Percentiles rank a stretch among this genome's conserved stretches.
These are phyloP conservation scores for Ditylenchus dipsaci DNA, from an alignment of 1,140 invertebrate species.

Conservation along the genomic window DNA sequence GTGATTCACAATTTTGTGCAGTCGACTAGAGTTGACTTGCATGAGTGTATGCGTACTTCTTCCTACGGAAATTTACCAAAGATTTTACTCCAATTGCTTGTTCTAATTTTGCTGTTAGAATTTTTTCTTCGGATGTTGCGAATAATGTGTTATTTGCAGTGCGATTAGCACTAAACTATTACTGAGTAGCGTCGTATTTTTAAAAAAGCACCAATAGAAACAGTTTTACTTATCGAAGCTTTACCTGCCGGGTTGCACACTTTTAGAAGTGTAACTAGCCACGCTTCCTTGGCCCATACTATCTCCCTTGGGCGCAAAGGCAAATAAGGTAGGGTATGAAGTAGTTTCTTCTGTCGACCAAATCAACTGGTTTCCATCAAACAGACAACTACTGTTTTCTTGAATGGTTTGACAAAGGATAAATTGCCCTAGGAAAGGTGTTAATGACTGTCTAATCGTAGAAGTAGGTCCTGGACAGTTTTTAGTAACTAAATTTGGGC, in stretches of 20 bases:
- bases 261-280: not conserved
- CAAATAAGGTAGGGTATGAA: not conserved
- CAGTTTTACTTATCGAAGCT: no score
- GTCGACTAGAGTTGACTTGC: no score
- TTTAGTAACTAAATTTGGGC: not conserved
- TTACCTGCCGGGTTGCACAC: not conserved
- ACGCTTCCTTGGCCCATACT: slow-evolving; percentile 1
- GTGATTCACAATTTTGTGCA: no score
- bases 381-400: not conserved
- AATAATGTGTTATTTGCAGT: no score
- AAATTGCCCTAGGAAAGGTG: not conserved
- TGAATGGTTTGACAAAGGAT: not conserved
- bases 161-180: no score
- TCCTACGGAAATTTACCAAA: no score
- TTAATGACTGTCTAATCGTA: not conserved
- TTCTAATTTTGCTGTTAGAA: no score
- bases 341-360: not conserved
- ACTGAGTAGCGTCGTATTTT: no score
- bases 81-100: no score
- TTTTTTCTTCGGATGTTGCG: no score
- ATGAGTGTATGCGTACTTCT: no score
- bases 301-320: not conserved
- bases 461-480: not conserved
- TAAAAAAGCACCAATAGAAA: no score
- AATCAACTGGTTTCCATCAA: not conserved